These are phyloP conservation scores for Crotalus tigris DNA, from an alignment of 2,113 vertebrate genomes.

Conservation along the genomic window DNA sequence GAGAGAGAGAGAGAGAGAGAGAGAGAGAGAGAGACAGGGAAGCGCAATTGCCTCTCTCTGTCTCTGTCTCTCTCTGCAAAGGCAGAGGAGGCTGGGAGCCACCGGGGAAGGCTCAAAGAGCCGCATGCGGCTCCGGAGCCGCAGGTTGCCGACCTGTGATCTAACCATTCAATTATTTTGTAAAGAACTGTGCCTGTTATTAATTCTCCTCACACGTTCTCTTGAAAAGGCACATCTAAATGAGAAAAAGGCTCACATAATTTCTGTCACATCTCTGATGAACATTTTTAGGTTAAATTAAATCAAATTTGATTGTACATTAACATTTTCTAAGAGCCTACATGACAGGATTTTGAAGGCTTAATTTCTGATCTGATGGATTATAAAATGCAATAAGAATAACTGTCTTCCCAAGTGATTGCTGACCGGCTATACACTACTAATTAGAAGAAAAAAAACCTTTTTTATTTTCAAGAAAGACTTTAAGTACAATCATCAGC, in stretches of 20 bases:
- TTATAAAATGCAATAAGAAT: neutral
- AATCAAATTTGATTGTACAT: neutral
- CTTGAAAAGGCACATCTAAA: neutral
- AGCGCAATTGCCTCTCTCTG: too few species aligned
- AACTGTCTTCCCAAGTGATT: neutral
- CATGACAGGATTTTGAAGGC: neutral
- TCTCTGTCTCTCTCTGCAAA: too few species aligned
- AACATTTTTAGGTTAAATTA: neutral
- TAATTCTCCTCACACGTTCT: neutral
- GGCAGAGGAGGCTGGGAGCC: too few species aligned
- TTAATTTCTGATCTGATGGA: neutral
- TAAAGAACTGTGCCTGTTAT: neutral
- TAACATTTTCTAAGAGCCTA: neutral
- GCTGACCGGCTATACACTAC: neutral
- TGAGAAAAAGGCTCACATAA: neutral
- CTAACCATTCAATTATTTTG: neutral
- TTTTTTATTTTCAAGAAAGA: neutral
- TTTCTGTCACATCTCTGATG: neutral
- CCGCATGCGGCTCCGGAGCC: too few species aligned
- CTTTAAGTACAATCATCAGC: neutral
- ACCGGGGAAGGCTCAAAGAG: too few species aligned
- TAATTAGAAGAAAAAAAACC: neutral
- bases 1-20: too few species aligned
- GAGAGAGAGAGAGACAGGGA: too few species aligned
- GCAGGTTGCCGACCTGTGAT: too few species aligned